Base-by-base conservation (phyloP, 2,888 invertebrate genomes). In the Diaphora mendica region DNA sequence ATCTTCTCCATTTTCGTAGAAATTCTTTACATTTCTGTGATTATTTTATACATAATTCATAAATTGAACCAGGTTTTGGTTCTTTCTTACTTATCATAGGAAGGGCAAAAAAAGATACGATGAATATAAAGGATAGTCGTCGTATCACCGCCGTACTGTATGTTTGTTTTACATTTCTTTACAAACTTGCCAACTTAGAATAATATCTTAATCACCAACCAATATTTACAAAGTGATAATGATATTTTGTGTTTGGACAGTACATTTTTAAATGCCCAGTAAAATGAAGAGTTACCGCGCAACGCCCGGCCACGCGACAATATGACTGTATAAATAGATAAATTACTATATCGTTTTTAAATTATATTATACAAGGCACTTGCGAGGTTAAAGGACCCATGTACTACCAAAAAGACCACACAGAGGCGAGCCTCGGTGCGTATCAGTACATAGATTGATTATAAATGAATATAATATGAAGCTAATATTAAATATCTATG, bases 321-420 rank as follows among this genome's bases (percentile, higher is more conserved):
- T 86, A 87, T 86, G 88, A 89, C 88, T 94, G 93, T 94, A 92
- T 91, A 92, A 91, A 93, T 93, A 93, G 90, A 93, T 93, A 89
- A 93, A 93, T 84, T 89, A 86, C 87, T 93, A 91, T 91, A 91
- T 91, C 86, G 89, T 93, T 93, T 91, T 90, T 90, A 91, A 93
- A 92, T 91, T 91, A 91, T 86, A 90, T 83, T 84, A 84, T 85
- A 85, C 90, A 88, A 91, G 92, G 92, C 93, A 93, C 93, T 92
- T 88, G 87, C 88, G 86, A 76, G 91, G 88, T 90, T 79, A 87
- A 90, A 91, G 91, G 92, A 92, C 90, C 89, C 91, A 88, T 82
- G 86, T 88, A 83, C 86, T 87, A 89, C 85, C 83, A 85, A 87
- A 82, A 90, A 87, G 82, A 90, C 91, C 90, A 89, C 82, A 35